Base-by-base conservation (phyloP, 2,888 invertebrate genomes). In the Cecidostiba fungosa region DNA sequence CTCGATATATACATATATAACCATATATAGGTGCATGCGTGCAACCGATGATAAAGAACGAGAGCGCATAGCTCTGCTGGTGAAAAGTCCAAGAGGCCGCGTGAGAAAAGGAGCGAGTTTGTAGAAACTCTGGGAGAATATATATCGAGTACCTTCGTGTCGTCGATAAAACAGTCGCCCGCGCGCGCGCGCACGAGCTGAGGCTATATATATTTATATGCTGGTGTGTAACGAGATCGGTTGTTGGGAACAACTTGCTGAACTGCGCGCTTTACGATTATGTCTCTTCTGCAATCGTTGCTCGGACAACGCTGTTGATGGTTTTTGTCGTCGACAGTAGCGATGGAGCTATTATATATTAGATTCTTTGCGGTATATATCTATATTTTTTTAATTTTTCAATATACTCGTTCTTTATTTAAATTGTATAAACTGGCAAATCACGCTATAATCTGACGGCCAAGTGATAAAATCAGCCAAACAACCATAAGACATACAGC, bases 121-220 rank as follows among this genome's bases (percentile, higher is more conserved):
- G 36, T 23, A 26, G 10, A 10, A 12, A 43, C 43, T 43, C 54
- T 59, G 10, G 14, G 19, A n/a, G 47, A 54, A 80, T 72, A 72
- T 62, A 59, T 73, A 81, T 81, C 23, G 54, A 50, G 23, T 73
- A 19, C 36, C 36, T 47, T n/a, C 43, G 69, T 69, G 54, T 47
- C 43, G 70, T 47, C 70, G 70, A 79, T 73, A 80, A 80, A 80
- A 59, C 59, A 80, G 72, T 78, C 78, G 32, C 59, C 59, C 59
- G 23, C 59, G 54, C 54, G 19, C 54, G 54, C 5, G n/a, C n/a
- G n/a, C n/a, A n/a, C n/a, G n/a, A n/a, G n/a, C n/a, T n/a, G n/a
- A n/a, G n/a, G 54, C 26, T 77, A n/a, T 32, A 10, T 43, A 8
- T 14, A 10, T 14, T 47, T 8, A 0, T 16, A 12, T 43, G 54